A percentile compares a stretch with the other conserved stretches of the same genome.
These are phyloP conservation scores for Rattus norvegicus DNA, from an alignment of 2,113 vertebrate species.

Conservation along the genomic window DNA sequence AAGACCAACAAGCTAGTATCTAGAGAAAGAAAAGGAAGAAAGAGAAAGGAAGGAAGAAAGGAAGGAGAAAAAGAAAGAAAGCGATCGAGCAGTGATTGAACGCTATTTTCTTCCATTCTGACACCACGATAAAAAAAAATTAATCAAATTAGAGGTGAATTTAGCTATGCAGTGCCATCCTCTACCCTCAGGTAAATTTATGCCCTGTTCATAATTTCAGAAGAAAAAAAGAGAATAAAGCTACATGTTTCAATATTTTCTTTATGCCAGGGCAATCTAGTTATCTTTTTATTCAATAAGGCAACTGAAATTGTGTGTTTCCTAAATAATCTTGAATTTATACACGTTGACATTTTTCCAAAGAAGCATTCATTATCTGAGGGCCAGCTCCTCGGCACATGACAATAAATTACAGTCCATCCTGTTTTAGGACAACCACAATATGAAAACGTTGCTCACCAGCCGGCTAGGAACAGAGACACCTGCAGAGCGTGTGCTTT, in stretches of 20 bases:
- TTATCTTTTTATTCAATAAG: constrained; percentile 74
- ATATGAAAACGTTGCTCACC: constrained; percentile 5
- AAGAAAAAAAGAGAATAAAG: constrained; percentile 46
- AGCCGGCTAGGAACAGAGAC: constrained; percentile 3
- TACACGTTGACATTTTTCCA: constrained; percentile 36
- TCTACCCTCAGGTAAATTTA: constrained; percentile 63
- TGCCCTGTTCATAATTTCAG: constrained; percentile 51
- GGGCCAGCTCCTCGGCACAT: not conserved
- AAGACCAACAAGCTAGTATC: not conserved
- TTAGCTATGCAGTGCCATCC: not conserved
- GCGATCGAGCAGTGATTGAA: not conserved
- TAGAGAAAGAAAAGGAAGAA: not conserved
- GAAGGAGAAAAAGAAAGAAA: not conserved
- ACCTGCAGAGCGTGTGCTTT: constrained; percentile 40
- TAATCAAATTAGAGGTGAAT: constrained; percentile 58
- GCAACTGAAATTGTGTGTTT: constrained; percentile 64
- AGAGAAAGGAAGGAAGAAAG: not conserved
- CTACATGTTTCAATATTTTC: constrained; percentile 67
- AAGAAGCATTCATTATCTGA: constrained; percentile 57
- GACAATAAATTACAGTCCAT: constrained; percentile 4
- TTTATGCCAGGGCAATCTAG: constrained; percentile 50
- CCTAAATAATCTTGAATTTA: constrained; percentile 73
- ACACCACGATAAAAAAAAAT: constrained; percentile 48
- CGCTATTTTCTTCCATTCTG: not conserved
- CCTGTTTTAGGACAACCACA: constrained; percentile 59